Percentiles rank a stretch among this genome's conserved stretches.
Evolutionary conservation across 2,797 vertebrate species (phyloP).

Genomic region (Gymnocypris eckloni): DNA sequence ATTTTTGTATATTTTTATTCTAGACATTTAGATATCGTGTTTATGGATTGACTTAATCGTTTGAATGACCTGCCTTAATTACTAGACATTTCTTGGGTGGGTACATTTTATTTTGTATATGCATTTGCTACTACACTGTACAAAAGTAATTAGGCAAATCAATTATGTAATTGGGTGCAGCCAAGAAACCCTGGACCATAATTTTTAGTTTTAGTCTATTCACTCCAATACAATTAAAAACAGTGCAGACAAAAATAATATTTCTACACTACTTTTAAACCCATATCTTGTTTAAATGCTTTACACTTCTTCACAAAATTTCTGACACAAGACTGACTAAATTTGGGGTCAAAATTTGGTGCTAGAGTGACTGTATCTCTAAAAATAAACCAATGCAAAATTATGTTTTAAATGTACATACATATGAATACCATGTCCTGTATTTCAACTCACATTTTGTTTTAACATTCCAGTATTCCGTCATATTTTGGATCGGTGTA

Average conservation of each 20-base stretch:
- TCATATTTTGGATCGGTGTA: conserved; percentile 58
- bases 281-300: neutral
- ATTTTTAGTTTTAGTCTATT: neutral
- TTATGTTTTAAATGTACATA: neutral
- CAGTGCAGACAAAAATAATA: neutral
- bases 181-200: neutral
- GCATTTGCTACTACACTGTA: conserved; percentile 35
- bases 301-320: neutral
- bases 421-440: conserved; percentile 13
- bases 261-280: neutral
- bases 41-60: conserved; percentile 26
- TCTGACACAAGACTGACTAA: neutral
- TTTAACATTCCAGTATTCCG: conserved; percentile 60
- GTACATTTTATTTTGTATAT: neutral
- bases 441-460: conserved; percentile 35
- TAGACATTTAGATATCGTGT: conserved; percentile 50
- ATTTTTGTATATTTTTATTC: conserved; percentile 65
- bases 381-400: conserved; percentile 3
- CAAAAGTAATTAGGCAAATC: neutral
- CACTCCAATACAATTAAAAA: neutral
- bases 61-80: neutral
- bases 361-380: neutral
- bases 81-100: neutral
- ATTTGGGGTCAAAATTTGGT: conserved; percentile 1
- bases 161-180: neutral